Percentiles rank a stretch among this genome's conserved stretches.
phyloP scores from a whole-genome alignment of 1,140 invertebrate species.

The Cataglyphis hispanica region DNA sequence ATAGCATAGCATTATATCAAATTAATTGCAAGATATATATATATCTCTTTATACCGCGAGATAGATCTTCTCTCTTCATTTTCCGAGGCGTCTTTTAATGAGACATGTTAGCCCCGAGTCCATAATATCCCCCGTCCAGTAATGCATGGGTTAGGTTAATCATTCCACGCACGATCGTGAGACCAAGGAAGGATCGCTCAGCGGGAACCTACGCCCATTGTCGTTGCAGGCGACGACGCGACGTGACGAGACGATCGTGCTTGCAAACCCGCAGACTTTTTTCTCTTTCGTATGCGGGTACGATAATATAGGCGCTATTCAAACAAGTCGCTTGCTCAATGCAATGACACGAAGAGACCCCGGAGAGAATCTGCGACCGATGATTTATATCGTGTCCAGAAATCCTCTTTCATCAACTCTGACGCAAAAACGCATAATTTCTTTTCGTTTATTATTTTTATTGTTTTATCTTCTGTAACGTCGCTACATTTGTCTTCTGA shows the following conservation, averaged over 20 bases:
- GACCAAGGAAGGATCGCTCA: conserved; percentile 18
- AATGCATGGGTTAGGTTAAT: conserved; percentile 41
- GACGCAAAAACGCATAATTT: too few species aligned
- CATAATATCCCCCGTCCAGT: conserved; percentile 21
- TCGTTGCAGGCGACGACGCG: conserved; percentile 25
- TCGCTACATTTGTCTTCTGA: too few species aligned
- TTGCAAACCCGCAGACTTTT: conserved; percentile 19
- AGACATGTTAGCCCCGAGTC: conserved; percentile 15
- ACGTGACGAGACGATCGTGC: conserved; percentile 23
- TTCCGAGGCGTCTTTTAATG: conserved; percentile 20
- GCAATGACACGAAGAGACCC: conserved; percentile 21
- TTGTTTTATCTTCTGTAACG: background rate
- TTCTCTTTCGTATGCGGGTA: conserved; percentile 47
- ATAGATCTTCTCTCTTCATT: background rate
- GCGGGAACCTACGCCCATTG: conserved; percentile 41
- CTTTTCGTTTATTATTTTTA: background rate
- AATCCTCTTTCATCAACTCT: background rate
- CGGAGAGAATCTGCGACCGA: background rate
- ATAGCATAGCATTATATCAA: background rate
- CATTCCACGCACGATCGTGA: conserved; percentile 50
- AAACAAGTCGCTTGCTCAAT: background rate
- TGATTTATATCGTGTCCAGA: background rate
- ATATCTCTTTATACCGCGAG: background rate
- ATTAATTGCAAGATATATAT: conserved; percentile 7
- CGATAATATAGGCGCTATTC: conserved; percentile 18